These are phyloP conservation scores for Laothoe populi DNA, from an alignment of 2,888 invertebrate genomes.

Conservation along the genomic window DNA sequence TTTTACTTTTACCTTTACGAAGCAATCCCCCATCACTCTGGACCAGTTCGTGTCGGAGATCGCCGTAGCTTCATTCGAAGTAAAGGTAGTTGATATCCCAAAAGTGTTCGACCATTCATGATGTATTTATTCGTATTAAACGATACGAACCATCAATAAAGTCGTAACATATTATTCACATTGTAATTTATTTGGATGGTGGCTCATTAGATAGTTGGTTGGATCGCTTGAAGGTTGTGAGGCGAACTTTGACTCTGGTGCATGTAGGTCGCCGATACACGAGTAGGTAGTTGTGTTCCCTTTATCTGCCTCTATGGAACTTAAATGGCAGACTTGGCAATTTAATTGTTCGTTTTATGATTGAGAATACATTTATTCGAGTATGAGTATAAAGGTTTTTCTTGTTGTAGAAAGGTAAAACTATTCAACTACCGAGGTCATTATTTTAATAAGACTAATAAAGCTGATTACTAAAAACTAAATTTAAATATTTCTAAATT, in stretches of 20 bases:
- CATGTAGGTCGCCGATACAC: slow-evolving; percentile 46
- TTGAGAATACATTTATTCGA: neutral
- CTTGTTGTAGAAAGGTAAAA: no score
- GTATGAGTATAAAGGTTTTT: neutral
- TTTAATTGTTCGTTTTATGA: neutral
- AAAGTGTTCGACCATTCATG: no score
- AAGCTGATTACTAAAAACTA: no score
- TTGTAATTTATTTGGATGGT: slow-evolving; percentile 60
- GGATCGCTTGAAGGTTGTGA: slow-evolving; percentile 69
- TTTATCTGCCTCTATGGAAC: slow-evolving; percentile 2
- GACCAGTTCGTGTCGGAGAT: no score
- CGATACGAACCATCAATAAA: neutral
- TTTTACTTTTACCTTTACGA: no score
- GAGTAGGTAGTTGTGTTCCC: slow-evolving; percentile 22
- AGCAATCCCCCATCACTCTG: no score
- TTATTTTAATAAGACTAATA: no score
- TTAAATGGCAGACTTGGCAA: neutral
- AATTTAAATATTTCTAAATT: no score
- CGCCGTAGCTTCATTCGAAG: no score
- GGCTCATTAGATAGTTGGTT: slow-evolving; percentile 78
- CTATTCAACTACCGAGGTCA: no score
- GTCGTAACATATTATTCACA: slow-evolving; percentile 23
- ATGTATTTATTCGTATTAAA: neutral
- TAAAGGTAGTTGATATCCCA: no score
- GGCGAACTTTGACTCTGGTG: slow-evolving; percentile 71